Percentiles rank a stretch among this genome's conserved stretches.
Conservation (phyloP, 2,888 invertebrate genomes). For the Piscicola geometra region DNA sequence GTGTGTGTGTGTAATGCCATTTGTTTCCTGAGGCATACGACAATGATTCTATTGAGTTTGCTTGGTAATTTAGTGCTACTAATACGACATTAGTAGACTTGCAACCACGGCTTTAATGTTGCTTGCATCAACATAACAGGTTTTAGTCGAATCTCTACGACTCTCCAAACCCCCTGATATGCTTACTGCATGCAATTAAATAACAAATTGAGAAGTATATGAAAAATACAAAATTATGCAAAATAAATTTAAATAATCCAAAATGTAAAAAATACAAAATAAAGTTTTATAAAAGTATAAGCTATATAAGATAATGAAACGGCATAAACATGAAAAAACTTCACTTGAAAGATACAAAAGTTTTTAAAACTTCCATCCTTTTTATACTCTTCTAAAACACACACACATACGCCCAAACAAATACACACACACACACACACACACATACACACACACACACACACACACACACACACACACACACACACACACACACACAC, state of each 20-base stretch:
- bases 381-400: no score
- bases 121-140: not conserved
- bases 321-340: no score
- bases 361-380: no score
- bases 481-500: no score
- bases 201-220: no score
- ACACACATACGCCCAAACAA: slow-evolving; percentile 12
- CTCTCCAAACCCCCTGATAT: not conserved
- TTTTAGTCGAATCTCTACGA: not conserved
- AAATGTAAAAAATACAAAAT: no score
- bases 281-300: no score
- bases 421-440: slow-evolving; percentile 24
- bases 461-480: slow-evolving; percentile 20
- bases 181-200: no score
- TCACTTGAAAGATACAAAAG: no score
- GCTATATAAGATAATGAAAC: no score
- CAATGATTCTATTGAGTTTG: slow-evolving; percentile 14
- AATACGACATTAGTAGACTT: slow-evolving; percentile 2
- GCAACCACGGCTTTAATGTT: slow-evolving; percentile 5
- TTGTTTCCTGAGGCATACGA: not conserved
- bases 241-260: no score
- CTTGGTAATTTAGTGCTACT: slow-evolving; percentile 8
- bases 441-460: slow-evolving; percentile 24
- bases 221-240: no score
- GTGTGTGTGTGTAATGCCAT: not conserved